These are phyloP conservation scores for Meloidogyne exigua DNA, from an alignment of 1,140 invertebrate species.

Conservation along the genomic window DNA sequence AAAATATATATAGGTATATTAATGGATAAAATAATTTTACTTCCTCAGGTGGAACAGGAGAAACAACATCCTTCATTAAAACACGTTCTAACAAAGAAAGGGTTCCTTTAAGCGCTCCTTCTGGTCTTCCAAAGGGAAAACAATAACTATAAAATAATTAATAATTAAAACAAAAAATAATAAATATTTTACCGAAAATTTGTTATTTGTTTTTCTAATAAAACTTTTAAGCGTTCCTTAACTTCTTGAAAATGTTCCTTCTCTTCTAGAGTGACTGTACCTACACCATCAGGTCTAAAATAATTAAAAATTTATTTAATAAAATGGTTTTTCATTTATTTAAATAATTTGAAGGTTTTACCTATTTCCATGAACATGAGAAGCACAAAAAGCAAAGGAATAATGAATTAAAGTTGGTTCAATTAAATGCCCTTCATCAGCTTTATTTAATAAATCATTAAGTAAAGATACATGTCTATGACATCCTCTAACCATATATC, in stretches of 20 bases:
- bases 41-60: conserved; percentile 92
- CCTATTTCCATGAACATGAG: conserved; percentile 83
- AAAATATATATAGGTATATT: no score
- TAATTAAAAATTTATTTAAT: neutral
- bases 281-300: conserved; percentile 89
- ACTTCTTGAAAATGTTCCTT: conserved; percentile 96
- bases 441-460: conserved; percentile 88
- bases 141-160: conserved; percentile 77
- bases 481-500: conserved; percentile 90
- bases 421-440: conserved; percentile 89
- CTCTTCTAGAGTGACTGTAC: conserved; percentile 93
- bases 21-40: neutral
- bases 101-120: conserved; percentile 92
- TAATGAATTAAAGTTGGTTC: conserved; percentile 97
- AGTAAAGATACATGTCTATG: conserved; percentile 92
- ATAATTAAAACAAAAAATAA: conserved; percentile 7
- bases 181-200: conserved; percentile 76
- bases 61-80: conserved; percentile 96
- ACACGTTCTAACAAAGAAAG: conserved; percentile 91
- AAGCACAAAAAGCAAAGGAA: conserved; percentile 97
- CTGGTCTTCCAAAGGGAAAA: conserved; percentile 96
- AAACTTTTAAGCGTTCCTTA: conserved; percentile 84
- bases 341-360: conserved; percentile 3
- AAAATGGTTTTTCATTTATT: neutral
- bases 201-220: conserved; percentile 96